phyloP scores from a whole-genome alignment of 1,140 invertebrate species.

The Drosophila gunungcola region DNA sequence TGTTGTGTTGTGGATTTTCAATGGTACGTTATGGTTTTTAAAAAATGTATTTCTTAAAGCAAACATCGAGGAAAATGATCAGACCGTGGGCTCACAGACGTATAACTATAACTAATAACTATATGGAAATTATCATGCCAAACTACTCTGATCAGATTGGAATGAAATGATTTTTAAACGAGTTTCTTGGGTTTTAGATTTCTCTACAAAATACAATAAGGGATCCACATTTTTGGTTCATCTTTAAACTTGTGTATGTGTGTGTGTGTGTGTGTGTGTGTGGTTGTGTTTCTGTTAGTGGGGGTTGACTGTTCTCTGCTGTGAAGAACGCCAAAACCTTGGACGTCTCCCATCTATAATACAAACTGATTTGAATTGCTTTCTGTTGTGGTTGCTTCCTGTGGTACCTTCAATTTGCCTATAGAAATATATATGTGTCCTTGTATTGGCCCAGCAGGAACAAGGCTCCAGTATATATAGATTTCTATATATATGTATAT shows the following conservation, averaged over 20 bases:
- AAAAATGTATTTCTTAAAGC: slow-evolving; percentile 33
- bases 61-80: slow-evolving; percentile 1
- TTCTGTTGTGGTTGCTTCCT: slow-evolving; percentile 25
- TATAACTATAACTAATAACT: slow-evolving; percentile 11
- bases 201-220: slow-evolving; percentile 4
- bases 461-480: slow-evolving; percentile 27
- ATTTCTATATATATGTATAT: slow-evolving; percentile 17
- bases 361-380: slow-evolving; percentile 41
- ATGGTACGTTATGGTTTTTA: neutral
- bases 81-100: slow-evolving; percentile 9
- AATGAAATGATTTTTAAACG: slow-evolving; percentile 1
- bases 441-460: slow-evolving; percentile 39
- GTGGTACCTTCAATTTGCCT: slow-evolving; percentile 33
- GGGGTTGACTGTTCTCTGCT: slow-evolving; percentile 41
- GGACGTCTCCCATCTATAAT: slow-evolving; percentile 29
- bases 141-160: neutral
- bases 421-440: slow-evolving; percentile 63
- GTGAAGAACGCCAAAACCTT: neutral
- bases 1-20: slow-evolving; percentile 3
- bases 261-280: slow-evolving; percentile 41
- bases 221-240: neutral
- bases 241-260: slow-evolving; percentile 9
- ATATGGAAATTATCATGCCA: slow-evolving; percentile 1
- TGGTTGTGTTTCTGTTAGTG: slow-evolving; percentile 20
- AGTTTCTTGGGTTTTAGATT: neutral